These are phyloP conservation scores for Cheilosia scutellata DNA, from an alignment of 2,888 invertebrate species.

Conservation along the genomic window DNA sequence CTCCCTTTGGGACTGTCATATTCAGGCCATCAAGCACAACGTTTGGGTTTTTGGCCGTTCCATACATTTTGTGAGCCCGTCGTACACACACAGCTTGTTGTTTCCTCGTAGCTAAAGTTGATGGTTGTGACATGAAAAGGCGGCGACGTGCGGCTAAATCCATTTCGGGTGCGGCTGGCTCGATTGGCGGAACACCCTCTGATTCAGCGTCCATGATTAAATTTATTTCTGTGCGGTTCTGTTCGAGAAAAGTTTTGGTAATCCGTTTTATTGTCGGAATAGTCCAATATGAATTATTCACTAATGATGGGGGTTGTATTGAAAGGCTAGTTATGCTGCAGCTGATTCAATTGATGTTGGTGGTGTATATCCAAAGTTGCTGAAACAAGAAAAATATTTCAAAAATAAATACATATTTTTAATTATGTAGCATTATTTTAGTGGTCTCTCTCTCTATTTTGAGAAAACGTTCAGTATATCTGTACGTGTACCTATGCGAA, in stretches of 20 bases:
- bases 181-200: conserved; percentile 83
- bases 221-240: conserved; percentile 50
- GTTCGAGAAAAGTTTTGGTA: conserved; percentile 21
- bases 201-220: conserved; percentile 83
- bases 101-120: conserved; percentile 89
- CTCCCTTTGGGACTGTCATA: conserved; percentile 96
- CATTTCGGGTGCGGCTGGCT: conserved; percentile 82
- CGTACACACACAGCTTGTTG: conserved; percentile 94
- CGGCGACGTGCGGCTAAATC: conserved; percentile 85
- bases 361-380: conserved; percentile 37
- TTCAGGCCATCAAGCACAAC: conserved; percentile 94
- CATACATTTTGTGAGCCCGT: conserved; percentile 93
- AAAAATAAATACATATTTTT: not conserved
- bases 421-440: too few species aligned
- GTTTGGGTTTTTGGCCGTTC: conserved; percentile 90
- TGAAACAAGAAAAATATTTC: conserved; percentile 30
- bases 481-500: too few species aligned
- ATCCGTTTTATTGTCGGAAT: conserved; percentile 30
- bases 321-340: not conserved
- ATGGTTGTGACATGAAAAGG: conserved; percentile 87
- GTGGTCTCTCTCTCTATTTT: too few species aligned
- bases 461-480: too few species aligned
- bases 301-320: conserved; percentile 11
- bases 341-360: conserved; percentile 41
- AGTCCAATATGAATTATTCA: conserved; percentile 16